Evolutionary conservation across 1,140 invertebrate genomes (phyloP).

Genomic region (Saccostrea glomerata): DNA sequence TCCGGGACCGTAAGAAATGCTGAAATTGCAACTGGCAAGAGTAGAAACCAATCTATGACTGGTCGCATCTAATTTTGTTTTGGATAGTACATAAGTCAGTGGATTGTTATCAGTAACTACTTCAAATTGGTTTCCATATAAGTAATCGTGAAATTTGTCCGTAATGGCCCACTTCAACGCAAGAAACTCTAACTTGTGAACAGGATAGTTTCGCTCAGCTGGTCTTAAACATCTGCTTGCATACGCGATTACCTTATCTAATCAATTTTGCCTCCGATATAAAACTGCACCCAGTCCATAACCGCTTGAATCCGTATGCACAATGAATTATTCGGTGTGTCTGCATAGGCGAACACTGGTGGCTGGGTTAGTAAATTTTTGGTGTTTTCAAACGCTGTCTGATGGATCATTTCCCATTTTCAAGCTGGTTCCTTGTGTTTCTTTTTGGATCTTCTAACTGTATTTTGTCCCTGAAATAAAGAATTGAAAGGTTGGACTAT

Average conservation of each 20-base stretch:
- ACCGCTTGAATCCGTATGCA: conserved; percentile 33
- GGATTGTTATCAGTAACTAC: too few species aligned
- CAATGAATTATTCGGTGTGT: neutral
- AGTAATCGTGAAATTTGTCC: too few species aligned
- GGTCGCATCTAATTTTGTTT: too few species aligned
- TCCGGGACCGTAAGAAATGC: neutral
- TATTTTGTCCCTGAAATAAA: neutral
- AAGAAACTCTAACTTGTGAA: too few species aligned
- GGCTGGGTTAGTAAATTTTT: neutral
- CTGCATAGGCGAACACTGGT: neutral
- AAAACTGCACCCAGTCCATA: conserved; percentile 41
- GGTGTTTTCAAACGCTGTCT: neutral
- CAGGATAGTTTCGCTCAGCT: too few species aligned
- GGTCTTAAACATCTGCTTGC: too few species aligned
- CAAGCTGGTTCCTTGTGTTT: neutral
- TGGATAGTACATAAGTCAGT: too few species aligned
- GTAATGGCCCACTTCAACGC: too few species aligned
- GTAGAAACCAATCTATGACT: too few species aligned
- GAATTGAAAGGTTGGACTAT: neutral
- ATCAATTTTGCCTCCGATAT: neutral
- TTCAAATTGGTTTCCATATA: too few species aligned
- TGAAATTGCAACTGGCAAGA: too few species aligned
- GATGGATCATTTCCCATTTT: neutral
- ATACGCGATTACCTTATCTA: too few species aligned
- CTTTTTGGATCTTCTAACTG: neutral